Conservation (phyloP, 1,140 invertebrate genomes). For the Bombus difficillimus region DNA sequence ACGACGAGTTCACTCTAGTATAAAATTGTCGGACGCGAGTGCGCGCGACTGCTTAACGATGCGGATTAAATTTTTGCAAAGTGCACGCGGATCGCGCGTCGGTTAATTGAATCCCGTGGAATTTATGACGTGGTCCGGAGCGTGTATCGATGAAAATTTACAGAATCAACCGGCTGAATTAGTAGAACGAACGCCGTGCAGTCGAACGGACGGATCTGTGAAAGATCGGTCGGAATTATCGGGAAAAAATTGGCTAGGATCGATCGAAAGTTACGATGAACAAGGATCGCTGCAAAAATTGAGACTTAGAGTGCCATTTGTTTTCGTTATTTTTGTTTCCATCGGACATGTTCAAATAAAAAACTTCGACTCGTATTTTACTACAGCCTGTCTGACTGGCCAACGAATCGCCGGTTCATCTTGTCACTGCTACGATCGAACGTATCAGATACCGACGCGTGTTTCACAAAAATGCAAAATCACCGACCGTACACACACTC, state of each 20-base stretch:
- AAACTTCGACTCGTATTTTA: conserved; percentile 6
- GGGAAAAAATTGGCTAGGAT: neutral
- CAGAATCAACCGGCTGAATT: neutral
- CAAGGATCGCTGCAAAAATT: neutral
- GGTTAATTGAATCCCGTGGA: conserved; percentile 36
- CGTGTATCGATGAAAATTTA: conserved; percentile 14
- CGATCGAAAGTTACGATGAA: neutral
- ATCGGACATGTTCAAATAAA: neutral
- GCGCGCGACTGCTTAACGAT: conserved; percentile 47
- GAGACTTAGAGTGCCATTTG: conserved; percentile 13
- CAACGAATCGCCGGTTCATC: neutral
- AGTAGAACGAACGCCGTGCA: neutral
- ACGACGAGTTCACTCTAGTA: no score
- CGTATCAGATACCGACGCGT: neutral
- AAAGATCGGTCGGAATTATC: neutral
- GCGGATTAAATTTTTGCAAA: conserved; percentile 12
- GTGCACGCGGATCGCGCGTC: conserved; percentile 4
- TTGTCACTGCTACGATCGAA: conserved; percentile 7
- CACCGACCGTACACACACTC: neutral
- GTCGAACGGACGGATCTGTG: neutral
- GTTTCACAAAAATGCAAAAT: neutral
- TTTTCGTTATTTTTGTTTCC: conserved; percentile 15
- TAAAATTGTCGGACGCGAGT: conserved; percentile 20
- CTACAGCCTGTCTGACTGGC: neutral
- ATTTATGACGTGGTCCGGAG: conserved; percentile 7